Evolutionary conservation across 2,113 vertebrate genomes (phyloP), one percentile per base, ranked within the genome.

Genomic region (Tetrax tetrax): DNA sequence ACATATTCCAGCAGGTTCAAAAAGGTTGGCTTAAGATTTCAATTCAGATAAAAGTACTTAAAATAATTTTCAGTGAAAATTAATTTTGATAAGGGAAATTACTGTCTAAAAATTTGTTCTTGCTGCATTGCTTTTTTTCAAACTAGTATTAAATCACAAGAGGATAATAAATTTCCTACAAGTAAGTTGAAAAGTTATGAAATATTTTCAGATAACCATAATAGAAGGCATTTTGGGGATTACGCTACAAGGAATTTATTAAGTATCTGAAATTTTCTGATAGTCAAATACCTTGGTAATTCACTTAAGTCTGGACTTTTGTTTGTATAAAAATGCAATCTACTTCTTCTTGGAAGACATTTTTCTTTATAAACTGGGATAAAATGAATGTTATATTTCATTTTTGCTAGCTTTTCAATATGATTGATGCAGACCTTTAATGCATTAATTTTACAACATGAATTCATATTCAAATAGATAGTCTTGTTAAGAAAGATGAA

Each of bases 401-500:
- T 93, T 97, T 97, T 96, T 95, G 76, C 64, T 96, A 88, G 82
- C 57, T 96, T 97, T 97, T 96, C 90, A 93, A 41, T 90, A 79
- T 92, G 95, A 96, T 91, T 93, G 53, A 97, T 97, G 69, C 66
- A 84, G 87, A 93, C 41, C 68, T 86, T 89, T 95, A 97, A 82
- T 86, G 84, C 78, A 9, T 86, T 97, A 83, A 89, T 97, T 95
- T 97, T 95, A 78, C 27, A 93, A 83, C 89, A 89, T 60, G 22
- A 96, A 85, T 89, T 96, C 85, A 83, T 89, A 95, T 95, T 95
- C 74, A 95, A 95, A 86, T 81, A 88, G 59, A 80, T 95, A 61
- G 45, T 37, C 76, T 95, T 80, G 23, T 93, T 96, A 93, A 89
- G 72, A 95, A 97, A 95, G 66, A 91, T 27, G 77, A 97, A 95